These are phyloP conservation scores for Rhinatrema bivittatum DNA, from an alignment of 2,797 vertebrate genomes.

Conservation along the genomic window DNA sequence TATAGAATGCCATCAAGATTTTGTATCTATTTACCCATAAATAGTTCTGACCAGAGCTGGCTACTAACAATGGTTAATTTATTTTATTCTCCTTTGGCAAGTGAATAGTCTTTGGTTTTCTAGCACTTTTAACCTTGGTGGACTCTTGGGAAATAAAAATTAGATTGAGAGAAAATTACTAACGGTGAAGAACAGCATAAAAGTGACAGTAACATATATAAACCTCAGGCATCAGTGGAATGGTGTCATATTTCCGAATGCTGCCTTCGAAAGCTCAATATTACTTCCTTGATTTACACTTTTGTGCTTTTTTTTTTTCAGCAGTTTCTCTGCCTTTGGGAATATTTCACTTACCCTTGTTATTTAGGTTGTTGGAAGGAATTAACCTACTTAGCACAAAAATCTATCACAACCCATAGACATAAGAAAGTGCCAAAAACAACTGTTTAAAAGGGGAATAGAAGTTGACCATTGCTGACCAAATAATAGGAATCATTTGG, in stretches of 20 bases:
- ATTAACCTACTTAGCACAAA: conserved; percentile 29
- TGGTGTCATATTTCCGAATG: conserved; percentile 55
- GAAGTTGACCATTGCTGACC: not conserved
- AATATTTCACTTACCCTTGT: conserved; percentile 26
- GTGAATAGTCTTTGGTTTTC: conserved; percentile 56
- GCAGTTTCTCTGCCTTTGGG: conserved; percentile 23
- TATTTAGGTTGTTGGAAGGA: conserved; percentile 20
- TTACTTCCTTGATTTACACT: conserved; percentile 57
- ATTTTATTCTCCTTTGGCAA: conserved; percentile 62
- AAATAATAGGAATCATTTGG: too few relatives aligned
- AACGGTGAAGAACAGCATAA: conserved; percentile 54
- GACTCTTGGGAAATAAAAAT: conserved; percentile 71
- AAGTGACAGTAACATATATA: conserved; percentile 69
- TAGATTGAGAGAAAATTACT: conserved; percentile 70
- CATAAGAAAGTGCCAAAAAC: conserved; percentile 2
- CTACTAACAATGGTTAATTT: conserved; percentile 56
- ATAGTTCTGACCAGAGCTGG: conserved; percentile 52
- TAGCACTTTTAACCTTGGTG: conserved; percentile 62
- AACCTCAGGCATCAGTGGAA: conserved; percentile 50
- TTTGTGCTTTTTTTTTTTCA: conserved; percentile 31
- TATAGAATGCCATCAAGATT: conserved; percentile 29
- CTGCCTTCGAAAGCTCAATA: conserved; percentile 51
- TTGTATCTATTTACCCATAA: conserved; percentile 63
- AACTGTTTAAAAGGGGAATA: not conserved
- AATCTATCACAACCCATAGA: not conserved